Base-by-base conservation (phyloP, 2,888 invertebrate species). In the Tetrapedia diversipes region DNA sequence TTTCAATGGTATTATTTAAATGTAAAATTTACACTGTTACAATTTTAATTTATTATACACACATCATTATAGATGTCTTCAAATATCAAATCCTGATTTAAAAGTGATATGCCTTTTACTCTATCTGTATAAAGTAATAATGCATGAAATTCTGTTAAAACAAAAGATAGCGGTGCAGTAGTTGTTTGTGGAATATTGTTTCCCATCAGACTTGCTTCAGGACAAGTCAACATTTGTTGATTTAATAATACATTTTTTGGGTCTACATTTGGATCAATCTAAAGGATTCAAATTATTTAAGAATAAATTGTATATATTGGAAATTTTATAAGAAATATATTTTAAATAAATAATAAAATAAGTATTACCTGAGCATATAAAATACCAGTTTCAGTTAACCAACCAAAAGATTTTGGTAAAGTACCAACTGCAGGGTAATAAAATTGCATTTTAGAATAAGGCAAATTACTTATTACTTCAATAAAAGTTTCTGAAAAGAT, bases 71-170 rank as follows among this genome's bases (percentile, higher is more conserved):
- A 96, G 76, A 95, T 93, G 84, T 98, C 98, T 92, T 98, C 97
- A 90, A 96, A 97, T 22, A 98, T 95, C 11, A 96, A 91, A 88
- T 97, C 96, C 85, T 97, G 95, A 92, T 97, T 98, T 11, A 98
- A 92, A 4, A 97, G 92, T 70, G 97, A 98, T 43, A 98, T 93
- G 0, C 96, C 97, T 90, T 96, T 96, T 1, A 98, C 95, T 78
- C 95, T 95, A 91, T 98, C 96, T 0, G 94, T 92, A 90, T 96
- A 98, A 82, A 98, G 95, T 14, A 98, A 93, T 2, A 98, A 92
- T 0, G 96, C 95, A 92, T 99, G 98, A 92, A 98, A 98, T 91
- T 98, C 96, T 0, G 98, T 98, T 63, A 98, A 92, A 1, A 97
- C 95, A 87, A 98, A 95, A 0, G 96, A 94, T 45, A 96, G 92